These are phyloP conservation scores for Excalfactoria chinensis DNA, from an alignment of 2,113 vertebrate genomes.

Conservation along the genomic window DNA sequence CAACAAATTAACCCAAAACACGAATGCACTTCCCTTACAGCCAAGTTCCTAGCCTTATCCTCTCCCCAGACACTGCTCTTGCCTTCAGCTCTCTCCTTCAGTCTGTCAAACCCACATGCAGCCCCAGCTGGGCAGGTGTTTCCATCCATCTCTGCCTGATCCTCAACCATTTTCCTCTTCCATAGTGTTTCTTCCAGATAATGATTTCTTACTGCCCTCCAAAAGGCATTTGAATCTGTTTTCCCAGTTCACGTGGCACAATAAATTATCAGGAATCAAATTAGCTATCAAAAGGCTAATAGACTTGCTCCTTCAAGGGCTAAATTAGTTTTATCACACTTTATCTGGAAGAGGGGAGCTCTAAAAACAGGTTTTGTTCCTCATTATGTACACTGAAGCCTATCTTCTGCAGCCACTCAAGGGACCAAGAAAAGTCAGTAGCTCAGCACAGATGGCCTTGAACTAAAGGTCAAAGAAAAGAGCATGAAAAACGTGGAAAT, in stretches of 20 bases:
- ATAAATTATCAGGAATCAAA: constrained; percentile 22
- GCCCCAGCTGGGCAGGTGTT: fast-evolving
- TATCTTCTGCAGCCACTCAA: background rate
- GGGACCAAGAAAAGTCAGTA: background rate
- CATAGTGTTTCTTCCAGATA: background rate
- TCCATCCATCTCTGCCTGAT: background rate
- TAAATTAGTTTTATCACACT: background rate
- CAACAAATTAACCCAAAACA: background rate
- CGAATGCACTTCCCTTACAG: background rate
- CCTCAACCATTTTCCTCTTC: background rate
- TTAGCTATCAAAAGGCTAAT: constrained; percentile 25
- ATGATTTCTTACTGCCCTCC: background rate
- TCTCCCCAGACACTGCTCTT: background rate
- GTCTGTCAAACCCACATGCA: background rate
- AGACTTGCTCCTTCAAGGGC: constrained; percentile 9
- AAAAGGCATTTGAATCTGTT: background rate
- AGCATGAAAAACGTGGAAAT: background rate
- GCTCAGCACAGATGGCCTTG: constrained; percentile 34
- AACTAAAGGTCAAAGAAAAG: constrained; percentile 41
- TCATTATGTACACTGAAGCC: background rate
- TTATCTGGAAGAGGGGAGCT: background rate
- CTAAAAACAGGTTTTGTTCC: background rate
- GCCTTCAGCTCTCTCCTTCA: background rate
- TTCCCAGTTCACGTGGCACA: background rate
- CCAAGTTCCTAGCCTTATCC: background rate